Percentiles rank a stretch among this genome's conserved stretches.
phyloP scores from a whole-genome alignment of 2,113 vertebrate species.

The Sula dactylatra region DNA sequence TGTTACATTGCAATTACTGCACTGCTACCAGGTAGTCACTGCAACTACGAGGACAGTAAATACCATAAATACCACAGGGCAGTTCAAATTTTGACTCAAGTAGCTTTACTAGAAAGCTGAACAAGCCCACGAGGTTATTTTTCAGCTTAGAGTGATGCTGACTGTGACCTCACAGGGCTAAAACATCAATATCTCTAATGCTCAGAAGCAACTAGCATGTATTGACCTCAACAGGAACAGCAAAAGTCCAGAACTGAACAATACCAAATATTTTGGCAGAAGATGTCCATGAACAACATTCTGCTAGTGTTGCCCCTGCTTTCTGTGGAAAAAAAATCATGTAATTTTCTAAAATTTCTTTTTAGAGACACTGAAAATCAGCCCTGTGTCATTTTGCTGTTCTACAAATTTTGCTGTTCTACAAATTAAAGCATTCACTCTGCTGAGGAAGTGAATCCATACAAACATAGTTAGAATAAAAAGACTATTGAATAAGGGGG shows the following conservation, averaged over 20 bases:
- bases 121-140: neutral
- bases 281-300: neutral
- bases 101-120: neutral
- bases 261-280: neutral
- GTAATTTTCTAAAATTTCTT: neutral
- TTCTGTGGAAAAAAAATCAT: neutral
- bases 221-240: neutral
- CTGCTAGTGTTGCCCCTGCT: neutral
- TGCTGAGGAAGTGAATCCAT: neutral
- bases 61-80: neutral
- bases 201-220: neutral
- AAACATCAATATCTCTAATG: neutral
- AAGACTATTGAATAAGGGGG: neutral
- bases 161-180: neutral
- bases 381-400: neutral
- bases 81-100: neutral
- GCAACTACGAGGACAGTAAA: neutral
- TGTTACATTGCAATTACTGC: neutral
- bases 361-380: neutral
- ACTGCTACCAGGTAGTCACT: neutral
- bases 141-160: neutral
- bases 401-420: neutral
- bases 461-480: neutral
- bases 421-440: neutral
- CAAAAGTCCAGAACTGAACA: neutral